Base-by-base conservation (phyloP, 2,797 vertebrate species). In the Lacerta agilis region DNA sequence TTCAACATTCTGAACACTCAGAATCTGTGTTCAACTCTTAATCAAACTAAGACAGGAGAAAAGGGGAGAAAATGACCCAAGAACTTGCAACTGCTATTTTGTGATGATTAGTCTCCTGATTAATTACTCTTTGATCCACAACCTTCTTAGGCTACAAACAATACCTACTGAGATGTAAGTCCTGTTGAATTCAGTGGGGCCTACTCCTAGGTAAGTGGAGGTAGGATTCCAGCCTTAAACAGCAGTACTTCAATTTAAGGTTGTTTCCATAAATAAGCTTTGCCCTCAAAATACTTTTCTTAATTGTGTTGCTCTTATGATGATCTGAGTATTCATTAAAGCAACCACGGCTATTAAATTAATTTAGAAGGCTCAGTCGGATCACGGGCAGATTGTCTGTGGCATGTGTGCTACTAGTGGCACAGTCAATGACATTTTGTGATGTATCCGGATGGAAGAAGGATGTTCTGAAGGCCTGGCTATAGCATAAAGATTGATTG, bases 341-440 rank as follows among this genome's bases (percentile, higher is more conserved):
- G 89, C 85, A 91, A 92, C 90, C 86, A 33, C 71, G 75, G 89
- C 69, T 91, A 85, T 9, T 75, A 78, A 88, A 94, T 94, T 92
- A 92, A 89, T 36, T 91, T 92, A 87, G 20, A 85, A 85, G 92
- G 91, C 93, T 88, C 66, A 88, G 67, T 71, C 33, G 91, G 91
- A 87, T 90, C 43, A 71, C 5, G 45, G 69, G 18, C n/a, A 7
- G 13, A 11, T 84, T 71, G n/a, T 6, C 45, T 36, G 33, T 49
- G 71, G 45, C 2, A 10, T 82, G 36, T 15, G 38, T 38, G 49
- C 58, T 23, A 27, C 66, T 1, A 67, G 66, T 8, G 25, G 20
- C 76, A 13, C 43, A 49, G 43, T 25, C 41, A 78, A 49, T 6
- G 49, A 8, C 43, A 41, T 41, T 43, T 8, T 82, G 25, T 69